Evolutionary conservation across 2,113 vertebrate genomes (phyloP).

Genomic region (Struthio camelus): DNA sequence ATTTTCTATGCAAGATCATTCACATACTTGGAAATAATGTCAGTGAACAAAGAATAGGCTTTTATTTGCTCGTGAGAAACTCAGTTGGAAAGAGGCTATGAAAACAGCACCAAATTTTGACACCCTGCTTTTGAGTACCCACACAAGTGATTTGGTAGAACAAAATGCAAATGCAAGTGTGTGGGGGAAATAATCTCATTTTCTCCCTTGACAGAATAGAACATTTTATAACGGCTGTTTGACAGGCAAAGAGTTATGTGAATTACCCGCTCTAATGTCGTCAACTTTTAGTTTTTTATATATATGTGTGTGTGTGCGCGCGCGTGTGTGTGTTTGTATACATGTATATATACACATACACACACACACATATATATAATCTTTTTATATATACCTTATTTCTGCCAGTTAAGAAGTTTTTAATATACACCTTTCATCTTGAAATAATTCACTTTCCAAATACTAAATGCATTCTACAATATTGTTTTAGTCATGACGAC

Average conservation of each 20-base stretch:
- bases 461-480: neutral
- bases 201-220: neutral
- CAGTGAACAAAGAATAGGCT: neutral
- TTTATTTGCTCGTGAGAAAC: neutral
- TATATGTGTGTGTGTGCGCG: too few species aligned
- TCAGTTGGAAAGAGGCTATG: neutral
- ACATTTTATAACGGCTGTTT: neutral
- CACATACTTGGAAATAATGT: neutral
- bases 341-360: too few species aligned
- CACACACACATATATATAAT: too few species aligned
- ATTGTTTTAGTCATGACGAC: neutral
- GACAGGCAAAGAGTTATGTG: neutral
- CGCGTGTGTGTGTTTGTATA: too few species aligned
- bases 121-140: accelerated
- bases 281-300: neutral
- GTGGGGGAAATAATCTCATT: too few species aligned
- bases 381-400: too few species aligned
- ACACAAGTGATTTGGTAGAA: neutral
- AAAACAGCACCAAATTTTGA: neutral
- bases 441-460: neutral
- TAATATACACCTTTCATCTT: neutral
- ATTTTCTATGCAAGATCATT: neutral
- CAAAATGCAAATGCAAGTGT: neutral
- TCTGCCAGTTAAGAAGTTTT: neutral
- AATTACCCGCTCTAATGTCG: neutral